Conservation (phyloP, 2,888 invertebrate genomes). For the Caenorhabditis sp. region DNA sequence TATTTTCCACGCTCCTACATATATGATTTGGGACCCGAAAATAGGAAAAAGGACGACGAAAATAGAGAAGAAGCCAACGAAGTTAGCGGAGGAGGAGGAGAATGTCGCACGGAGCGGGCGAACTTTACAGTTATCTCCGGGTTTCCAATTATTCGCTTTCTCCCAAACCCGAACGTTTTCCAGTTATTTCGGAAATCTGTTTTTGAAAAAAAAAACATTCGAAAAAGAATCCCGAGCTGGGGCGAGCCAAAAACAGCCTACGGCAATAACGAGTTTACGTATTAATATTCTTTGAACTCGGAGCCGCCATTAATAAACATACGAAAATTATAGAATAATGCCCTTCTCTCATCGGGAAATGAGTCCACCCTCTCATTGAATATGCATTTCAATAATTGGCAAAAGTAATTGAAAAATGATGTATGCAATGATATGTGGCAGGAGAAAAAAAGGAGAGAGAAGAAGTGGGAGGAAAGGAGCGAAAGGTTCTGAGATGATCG, state of each 20-base stretch:
- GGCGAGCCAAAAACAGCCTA: conserved; percentile 1
- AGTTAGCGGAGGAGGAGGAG: conserved; percentile 3
- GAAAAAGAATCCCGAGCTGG: not conserved
- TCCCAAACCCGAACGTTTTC: not conserved
- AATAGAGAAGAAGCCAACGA: too few relatives aligned
- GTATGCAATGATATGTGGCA: not conserved
- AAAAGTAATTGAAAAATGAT: conserved; percentile 30
- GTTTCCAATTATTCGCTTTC: too few relatives aligned
- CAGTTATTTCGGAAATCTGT: not conserved
- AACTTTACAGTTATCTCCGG: too few relatives aligned
- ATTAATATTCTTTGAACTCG: conserved; percentile 1
- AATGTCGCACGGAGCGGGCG: too few relatives aligned
- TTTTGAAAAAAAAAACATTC: not conserved
- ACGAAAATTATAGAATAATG: conserved; percentile 9
- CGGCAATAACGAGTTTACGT: conserved; percentile 12
- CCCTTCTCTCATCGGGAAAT: conserved; percentile 3
- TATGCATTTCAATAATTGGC: conserved; percentile 8
- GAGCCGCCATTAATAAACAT: conserved; percentile 25
- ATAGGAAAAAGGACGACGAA: conserved; percentile 32
- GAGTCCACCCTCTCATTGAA: conserved; percentile 12
- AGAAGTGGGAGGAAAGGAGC: conserved; percentile 5
- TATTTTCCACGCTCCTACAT: conserved; percentile 9
- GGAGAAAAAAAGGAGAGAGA: not conserved
- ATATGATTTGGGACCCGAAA: conserved; percentile 7
- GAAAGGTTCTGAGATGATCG: conserved; percentile 48